phyloP scores from a whole-genome alignment of 2,888 invertebrate genomes.

The Caenorhabditis zanzibari region DNA sequence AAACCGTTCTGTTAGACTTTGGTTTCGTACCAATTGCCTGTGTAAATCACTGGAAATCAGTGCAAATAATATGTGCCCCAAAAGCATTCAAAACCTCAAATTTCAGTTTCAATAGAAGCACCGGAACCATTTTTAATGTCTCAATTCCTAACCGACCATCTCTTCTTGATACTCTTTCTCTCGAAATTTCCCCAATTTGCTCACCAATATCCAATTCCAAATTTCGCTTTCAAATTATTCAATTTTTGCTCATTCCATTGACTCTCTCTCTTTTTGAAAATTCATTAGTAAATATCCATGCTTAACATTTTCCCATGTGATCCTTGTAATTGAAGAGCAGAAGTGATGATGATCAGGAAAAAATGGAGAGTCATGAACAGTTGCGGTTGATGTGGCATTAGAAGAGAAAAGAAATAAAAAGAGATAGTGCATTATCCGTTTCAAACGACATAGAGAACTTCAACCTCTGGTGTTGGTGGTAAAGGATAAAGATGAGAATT shows the following conservation, averaged over 20 bases:
- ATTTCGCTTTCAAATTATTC: not conserved
- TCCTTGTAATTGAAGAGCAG: slow-evolving; percentile 9
- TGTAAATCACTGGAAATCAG: too few relatives aligned
- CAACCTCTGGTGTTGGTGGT: slow-evolving; percentile 26
- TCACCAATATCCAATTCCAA: not conserved
- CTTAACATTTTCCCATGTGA: slow-evolving; percentile 25
- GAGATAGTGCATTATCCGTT: slow-evolving; percentile 54
- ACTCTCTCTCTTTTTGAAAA: not conserved
- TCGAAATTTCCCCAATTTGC: not conserved
- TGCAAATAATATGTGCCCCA: too few relatives aligned
- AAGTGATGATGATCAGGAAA: slow-evolving; percentile 10
- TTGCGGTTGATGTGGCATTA: slow-evolving; percentile 41
- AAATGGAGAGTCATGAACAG: slow-evolving; percentile 40
- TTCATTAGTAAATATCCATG: slow-evolving; percentile 7
- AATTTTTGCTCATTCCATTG: slow-evolving; percentile 20
- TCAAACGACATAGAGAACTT: slow-evolving; percentile 22
- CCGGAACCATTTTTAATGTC: not conserved
- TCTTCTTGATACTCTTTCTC: too few relatives aligned
- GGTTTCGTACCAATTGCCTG: too few relatives aligned
- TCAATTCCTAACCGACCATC: too few relatives aligned
- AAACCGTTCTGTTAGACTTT: too few relatives aligned
- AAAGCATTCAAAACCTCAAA: too few relatives aligned
- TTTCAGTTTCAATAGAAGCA: too few relatives aligned
- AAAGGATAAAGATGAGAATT: not conserved
- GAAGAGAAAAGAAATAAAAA: slow-evolving; percentile 15